These are phyloP conservation scores for Cassiopea andromeda DNA, from an alignment of 30 jellyfish, hydroid and myxozoan genomes.

Conservation along the genomic window DNA sequence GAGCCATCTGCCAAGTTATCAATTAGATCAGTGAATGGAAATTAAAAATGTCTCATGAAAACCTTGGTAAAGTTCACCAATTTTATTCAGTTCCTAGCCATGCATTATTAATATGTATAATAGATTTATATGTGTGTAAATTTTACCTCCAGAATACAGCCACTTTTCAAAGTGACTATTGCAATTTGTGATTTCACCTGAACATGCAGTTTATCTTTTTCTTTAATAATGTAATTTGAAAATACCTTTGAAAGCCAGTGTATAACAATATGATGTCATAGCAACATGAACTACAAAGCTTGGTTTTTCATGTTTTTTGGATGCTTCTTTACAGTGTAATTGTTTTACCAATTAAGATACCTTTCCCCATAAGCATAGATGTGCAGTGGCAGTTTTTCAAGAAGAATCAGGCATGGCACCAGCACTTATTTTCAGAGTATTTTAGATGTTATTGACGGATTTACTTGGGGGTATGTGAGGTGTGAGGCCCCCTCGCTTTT, in stretches of 20 bases:
- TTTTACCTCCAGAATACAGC: neutral
- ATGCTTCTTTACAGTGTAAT: neutral
- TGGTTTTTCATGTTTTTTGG: neutral
- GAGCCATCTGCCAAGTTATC: too few relatives aligned
- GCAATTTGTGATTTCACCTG: neutral
- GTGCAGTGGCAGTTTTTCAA: too few relatives aligned
- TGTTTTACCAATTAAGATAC: too few relatives aligned
- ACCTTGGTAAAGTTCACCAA: neutral
- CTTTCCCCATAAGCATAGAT: too few relatives aligned
- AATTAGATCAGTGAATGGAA: too few relatives aligned
- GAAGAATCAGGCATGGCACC: too few relatives aligned
- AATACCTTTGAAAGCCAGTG: neutral
- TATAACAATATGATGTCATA: neutral
- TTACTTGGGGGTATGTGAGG: too few relatives aligned
- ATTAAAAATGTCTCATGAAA: neutral
- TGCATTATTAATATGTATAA: neutral
- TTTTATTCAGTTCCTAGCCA: neutral
- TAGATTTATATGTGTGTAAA: conserved; percentile 1
- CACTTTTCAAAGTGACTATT: neutral
- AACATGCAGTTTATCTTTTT: neutral
- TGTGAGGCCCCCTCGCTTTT: too few relatives aligned
- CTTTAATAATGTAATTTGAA: neutral
- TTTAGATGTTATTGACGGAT: too few relatives aligned
- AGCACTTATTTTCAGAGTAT: too few relatives aligned
- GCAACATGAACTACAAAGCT: neutral